These are phyloP conservation scores for Lissonota sp. DNA, from an alignment of 2,888 invertebrate species.

Conservation along the genomic window DNA sequence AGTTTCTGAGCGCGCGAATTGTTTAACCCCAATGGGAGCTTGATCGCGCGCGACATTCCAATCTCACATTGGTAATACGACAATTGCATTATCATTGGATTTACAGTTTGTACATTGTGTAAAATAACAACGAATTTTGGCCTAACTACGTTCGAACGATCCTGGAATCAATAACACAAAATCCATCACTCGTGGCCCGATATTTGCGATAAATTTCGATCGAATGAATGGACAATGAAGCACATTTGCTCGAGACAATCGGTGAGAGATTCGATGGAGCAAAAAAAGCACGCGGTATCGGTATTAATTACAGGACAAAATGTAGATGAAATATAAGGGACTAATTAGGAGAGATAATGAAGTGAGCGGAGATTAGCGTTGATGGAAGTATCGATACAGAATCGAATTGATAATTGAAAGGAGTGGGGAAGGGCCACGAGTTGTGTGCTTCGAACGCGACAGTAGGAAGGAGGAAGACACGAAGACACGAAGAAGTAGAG, in stretches of 20 bases:
- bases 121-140: no score
- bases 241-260: not conserved
- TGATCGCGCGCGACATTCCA: not conserved
- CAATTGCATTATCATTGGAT: no score
- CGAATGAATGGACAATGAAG: not conserved
- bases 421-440: not conserved
- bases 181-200: not conserved
- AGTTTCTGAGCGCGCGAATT: conserved; percentile 35
- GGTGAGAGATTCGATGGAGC: not conserved
- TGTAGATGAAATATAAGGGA: not conserved
- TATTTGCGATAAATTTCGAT: not conserved
- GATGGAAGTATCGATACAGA: not conserved
- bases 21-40: not conserved
- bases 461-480: conserved; percentile 37
- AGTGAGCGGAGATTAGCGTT: conserved; percentile 71
- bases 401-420: not conserved
- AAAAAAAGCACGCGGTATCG: not conserved
- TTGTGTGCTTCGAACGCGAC: conserved; percentile 18
- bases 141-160: no score
- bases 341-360: conserved; percentile 70
- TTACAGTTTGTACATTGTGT: no score
- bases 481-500: conserved; percentile 50
- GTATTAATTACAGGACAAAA: not conserved
- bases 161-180: no score
- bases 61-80: no score